phyloP scores from a whole-genome alignment of 2,797 vertebrate genomes.

The Podarcis siculus region DNA sequence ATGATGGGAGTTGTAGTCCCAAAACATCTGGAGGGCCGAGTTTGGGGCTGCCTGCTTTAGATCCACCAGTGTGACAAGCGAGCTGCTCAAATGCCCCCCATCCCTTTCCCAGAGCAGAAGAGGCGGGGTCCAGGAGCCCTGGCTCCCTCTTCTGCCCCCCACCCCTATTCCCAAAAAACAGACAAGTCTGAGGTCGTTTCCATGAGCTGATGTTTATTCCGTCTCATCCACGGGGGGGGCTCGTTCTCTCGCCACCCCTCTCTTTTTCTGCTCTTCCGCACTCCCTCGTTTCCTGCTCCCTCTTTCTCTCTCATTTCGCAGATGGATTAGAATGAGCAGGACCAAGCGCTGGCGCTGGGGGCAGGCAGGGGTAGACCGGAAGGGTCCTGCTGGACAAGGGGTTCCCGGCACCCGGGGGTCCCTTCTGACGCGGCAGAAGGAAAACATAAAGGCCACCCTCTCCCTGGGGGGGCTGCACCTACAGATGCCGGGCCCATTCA shows the following conservation, averaged over 20 bases:
- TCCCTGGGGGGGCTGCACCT: background rate
- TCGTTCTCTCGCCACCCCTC: background rate
- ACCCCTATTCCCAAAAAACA: background rate
- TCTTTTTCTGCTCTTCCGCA: too few relatives aligned
- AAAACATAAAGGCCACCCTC: too few relatives aligned
- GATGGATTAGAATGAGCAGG: background rate
- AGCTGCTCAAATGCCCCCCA: background rate
- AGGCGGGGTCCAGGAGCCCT: too few relatives aligned
- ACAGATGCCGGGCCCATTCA: background rate
- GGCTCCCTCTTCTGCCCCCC: too few relatives aligned
- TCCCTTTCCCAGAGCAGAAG: too few relatives aligned
- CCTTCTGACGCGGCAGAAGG: too few relatives aligned
- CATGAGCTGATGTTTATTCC: slow-evolving; percentile 23
- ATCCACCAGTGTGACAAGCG: background rate
- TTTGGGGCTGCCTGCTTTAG: background rate
- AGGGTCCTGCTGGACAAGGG: too few relatives aligned
- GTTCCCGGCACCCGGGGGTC: background rate
- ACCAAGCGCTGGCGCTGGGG: background rate
- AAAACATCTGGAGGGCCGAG: too few relatives aligned
- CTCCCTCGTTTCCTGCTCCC: background rate
- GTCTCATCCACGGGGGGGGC: background rate
- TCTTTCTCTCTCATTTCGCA: background rate
- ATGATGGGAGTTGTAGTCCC: too few relatives aligned
- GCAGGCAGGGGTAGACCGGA: too few relatives aligned
- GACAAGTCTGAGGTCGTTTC: background rate